A percentile compares a stretch with the other conserved stretches of the same genome.
Evolutionary conservation across 2,797 vertebrate species (phyloP).

Genomic region (Danio jaintianensis): DNA sequence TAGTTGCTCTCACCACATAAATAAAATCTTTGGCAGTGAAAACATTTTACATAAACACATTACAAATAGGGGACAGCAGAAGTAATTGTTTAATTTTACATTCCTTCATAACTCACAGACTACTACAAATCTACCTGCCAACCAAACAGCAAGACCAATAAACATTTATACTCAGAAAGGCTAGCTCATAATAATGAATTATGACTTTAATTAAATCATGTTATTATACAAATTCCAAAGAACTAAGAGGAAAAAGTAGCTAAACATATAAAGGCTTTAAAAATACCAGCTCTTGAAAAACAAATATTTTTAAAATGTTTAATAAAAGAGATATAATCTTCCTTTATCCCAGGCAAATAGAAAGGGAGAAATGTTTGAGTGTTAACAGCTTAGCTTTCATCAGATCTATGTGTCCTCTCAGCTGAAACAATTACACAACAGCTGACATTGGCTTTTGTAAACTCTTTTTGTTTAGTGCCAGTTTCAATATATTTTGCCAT

Average conservation of each 20-base stretch:
- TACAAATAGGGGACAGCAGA: background rate
- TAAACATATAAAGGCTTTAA: background rate
- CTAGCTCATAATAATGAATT: background rate
- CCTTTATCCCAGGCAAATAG: background rate
- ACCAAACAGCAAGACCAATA: background rate
- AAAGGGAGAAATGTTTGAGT: background rate
- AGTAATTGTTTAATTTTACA: background rate
- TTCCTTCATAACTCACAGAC: background rate
- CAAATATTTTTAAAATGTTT: background rate
- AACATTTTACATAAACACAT: background rate
- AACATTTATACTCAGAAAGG: background rate
- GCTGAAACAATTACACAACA: too few species aligned
- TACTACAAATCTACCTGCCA: slow-evolving; percentile 1
- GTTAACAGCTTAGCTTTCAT: background rate
- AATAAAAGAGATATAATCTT: background rate
- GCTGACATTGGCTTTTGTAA: too few species aligned
- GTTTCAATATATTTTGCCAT: too few species aligned
- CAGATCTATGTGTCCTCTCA: background rate
- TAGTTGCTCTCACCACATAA: background rate
- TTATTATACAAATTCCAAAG: background rate
- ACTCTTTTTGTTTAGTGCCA: too few species aligned
- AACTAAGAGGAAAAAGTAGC: background rate
- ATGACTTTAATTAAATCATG: background rate
- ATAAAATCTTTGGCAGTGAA: background rate
- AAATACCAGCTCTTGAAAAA: background rate